These are phyloP conservation scores for Patiria miniata DNA, from an alignment of 35 echinoderm and acorn worm species.

Conservation along the genomic window DNA sequence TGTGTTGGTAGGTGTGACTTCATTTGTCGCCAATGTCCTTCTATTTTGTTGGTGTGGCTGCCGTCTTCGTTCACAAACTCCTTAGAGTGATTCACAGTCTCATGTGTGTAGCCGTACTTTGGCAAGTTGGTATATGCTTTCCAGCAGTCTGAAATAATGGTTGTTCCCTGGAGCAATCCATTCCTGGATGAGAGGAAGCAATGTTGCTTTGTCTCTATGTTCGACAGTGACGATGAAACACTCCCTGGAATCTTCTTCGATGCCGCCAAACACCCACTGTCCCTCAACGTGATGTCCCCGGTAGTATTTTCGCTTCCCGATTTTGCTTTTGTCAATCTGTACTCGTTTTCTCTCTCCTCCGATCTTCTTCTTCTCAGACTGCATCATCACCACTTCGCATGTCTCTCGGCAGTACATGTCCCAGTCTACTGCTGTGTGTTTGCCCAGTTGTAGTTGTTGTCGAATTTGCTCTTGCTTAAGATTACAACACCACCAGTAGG, in stretches of 20 bases:
- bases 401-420: neutral
- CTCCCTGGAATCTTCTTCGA: neutral
- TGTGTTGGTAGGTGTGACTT: neutral
- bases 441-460: neutral
- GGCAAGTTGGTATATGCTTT: neutral
- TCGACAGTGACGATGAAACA: neutral
- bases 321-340: neutral
- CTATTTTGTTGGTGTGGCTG: neutral
- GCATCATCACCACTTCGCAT: neutral
- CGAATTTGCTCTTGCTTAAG: neutral
- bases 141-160: no score
- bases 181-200: neutral
- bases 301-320: neutral
- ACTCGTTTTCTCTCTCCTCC: neutral
- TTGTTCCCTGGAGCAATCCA: neutral
- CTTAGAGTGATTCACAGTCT: neutral
- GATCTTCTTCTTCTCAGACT: neutral
- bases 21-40: neutral
- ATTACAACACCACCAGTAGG: neutral
- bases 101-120: neutral
- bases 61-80: neutral
- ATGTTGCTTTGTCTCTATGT: neutral
- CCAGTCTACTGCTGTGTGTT: neutral
- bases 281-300: neutral
- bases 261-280: neutral